Percentiles rank a stretch among this genome's conserved stretches.
These are phyloP conservation scores for Seira sanloemensis DNA, from an alignment of 2,888 invertebrate species.

Conservation along the genomic window DNA sequence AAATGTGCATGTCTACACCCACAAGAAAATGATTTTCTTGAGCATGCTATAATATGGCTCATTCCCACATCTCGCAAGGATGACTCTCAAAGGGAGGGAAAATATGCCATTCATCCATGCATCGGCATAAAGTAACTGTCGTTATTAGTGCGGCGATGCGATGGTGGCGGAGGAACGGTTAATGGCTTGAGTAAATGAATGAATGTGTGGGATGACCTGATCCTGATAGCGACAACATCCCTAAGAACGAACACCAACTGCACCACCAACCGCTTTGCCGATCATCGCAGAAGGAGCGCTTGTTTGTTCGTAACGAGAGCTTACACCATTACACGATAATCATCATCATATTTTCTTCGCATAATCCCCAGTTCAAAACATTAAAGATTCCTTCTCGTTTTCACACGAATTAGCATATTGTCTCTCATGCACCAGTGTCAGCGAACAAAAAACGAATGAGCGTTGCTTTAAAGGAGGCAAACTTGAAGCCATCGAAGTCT, in stretches of 20 bases:
- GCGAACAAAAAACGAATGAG: not conserved
- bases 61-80: constrained; percentile 40
- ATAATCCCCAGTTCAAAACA: constrained; percentile 4
- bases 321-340: constrained; percentile 31
- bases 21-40: constrained; percentile 58
- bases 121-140: constrained; percentile 52
- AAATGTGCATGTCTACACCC: constrained; percentile 67
- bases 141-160: constrained; percentile 24
- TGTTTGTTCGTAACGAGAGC: constrained; percentile 36
- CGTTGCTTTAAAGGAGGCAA: not conserved
- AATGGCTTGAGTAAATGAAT: constrained; percentile 51
- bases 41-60: constrained; percentile 58
- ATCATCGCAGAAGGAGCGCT: not conserved
- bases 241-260: constrained; percentile 40
- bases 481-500: not conserved
- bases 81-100: constrained; percentile 29
- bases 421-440: not conserved
- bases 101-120: constrained; percentile 21
- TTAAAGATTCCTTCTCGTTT: not conserved
- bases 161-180: constrained; percentile 44
- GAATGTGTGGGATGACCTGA: constrained; percentile 62
- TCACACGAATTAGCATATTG: constrained; percentile 1
- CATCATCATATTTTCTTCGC: constrained; percentile 16
- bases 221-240: constrained; percentile 65
- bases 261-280: not conserved